Conservation (phyloP, 2,888 invertebrate genomes). For the Cheilosia soror region DNA sequence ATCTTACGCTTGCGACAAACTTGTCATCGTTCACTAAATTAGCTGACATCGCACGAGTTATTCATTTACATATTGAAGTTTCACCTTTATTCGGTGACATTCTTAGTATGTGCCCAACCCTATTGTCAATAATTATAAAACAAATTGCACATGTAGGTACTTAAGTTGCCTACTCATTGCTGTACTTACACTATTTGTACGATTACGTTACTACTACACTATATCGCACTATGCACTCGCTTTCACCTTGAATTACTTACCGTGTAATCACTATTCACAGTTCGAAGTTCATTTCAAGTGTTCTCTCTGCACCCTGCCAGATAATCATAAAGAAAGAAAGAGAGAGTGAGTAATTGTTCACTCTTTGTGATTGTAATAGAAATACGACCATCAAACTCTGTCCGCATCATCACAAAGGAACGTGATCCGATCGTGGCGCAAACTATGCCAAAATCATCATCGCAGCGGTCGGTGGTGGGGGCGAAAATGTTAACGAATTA, state of each 20-base stretch:
- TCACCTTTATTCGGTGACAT: too few relatives aligned
- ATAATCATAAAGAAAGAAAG: slow-evolving; percentile 6
- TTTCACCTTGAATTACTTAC: slow-evolving; percentile 33
- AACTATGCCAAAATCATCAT: slow-evolving; percentile 48
- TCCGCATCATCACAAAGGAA: slow-evolving; percentile 37
- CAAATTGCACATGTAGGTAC: too few relatives aligned
- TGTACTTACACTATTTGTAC: not conserved
- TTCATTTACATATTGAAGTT: too few relatives aligned
- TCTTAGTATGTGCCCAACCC: too few relatives aligned
- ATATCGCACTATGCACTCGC: slow-evolving; percentile 22
- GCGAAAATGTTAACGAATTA: slow-evolving; percentile 48
- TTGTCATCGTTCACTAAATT: too few relatives aligned
- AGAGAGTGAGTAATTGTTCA: not conserved
- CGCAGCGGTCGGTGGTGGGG: not conserved
- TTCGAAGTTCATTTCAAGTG: slow-evolving; percentile 35
- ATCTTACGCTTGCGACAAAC: too few relatives aligned
- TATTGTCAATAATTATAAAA: too few relatives aligned
- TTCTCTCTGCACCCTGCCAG: not conserved
- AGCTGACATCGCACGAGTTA: too few relatives aligned
- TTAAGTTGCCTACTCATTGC: too few relatives aligned
- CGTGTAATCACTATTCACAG: slow-evolving; percentile 20
- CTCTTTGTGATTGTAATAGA: not conserved
- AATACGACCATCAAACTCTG: slow-evolving; percentile 5
- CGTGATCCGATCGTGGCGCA: slow-evolving; percentile 26
- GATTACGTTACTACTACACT: not conserved